Percentiles rank a stretch among this genome's conserved stretches.
These are phyloP conservation scores for Lineus longissimus DNA, from an alignment of 1,140 invertebrate species.

Conservation along the genomic window DNA sequence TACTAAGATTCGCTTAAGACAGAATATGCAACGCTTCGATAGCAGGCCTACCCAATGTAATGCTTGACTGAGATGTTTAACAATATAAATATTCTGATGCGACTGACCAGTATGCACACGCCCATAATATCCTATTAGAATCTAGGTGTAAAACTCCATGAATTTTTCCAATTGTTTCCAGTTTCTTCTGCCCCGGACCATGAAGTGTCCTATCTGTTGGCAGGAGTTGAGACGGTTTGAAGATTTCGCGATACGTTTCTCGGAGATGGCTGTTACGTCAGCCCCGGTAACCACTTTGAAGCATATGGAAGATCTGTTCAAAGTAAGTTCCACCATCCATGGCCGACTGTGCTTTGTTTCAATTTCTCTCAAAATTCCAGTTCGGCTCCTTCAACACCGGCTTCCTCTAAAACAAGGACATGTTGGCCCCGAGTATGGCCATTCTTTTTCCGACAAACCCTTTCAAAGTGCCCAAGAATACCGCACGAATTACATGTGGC, in stretches of 20 bases:
- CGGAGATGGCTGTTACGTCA: too few species aligned
- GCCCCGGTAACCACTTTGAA: too few species aligned
- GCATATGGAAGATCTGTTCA: too few species aligned
- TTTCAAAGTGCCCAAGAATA: background rate
- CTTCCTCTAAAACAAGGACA: too few species aligned
- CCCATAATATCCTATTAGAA: background rate
- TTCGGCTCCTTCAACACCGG: too few species aligned
- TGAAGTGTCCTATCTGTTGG: background rate
- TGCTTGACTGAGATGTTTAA: background rate
- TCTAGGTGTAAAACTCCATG: background rate
- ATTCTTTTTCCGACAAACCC: background rate
- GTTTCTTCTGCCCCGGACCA: background rate
- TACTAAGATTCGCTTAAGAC: background rate
- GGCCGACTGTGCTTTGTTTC: too few species aligned
- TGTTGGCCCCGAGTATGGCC: too few species aligned
- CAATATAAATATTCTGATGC: background rate
- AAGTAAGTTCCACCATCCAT: too few species aligned
- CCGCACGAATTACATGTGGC: background rate
- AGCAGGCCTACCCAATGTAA: background rate
- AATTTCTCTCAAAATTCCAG: too few species aligned
- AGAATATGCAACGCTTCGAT: constrained; percentile 2
- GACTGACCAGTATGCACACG: background rate
- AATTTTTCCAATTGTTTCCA: background rate
- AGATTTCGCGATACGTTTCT: too few species aligned
- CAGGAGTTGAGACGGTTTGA: too few species aligned